Percentiles rank a stretch among this genome's conserved stretches.
Conservation (phyloP, 2,113 vertebrate species). For the Gymnogyps californianus region DNA sequence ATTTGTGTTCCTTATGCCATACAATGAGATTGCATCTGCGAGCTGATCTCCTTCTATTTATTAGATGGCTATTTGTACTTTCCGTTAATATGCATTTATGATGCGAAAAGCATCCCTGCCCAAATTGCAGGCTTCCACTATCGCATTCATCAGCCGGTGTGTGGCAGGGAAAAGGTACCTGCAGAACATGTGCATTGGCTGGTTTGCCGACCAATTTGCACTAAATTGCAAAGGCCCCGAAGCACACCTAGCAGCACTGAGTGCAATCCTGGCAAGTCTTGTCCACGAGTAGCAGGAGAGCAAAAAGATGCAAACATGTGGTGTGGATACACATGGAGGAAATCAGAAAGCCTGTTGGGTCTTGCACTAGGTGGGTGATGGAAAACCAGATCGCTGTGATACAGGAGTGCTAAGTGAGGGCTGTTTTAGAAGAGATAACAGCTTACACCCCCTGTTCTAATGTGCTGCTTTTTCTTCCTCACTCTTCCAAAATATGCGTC, state of each 20-base stretch:
- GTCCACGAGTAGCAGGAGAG: background rate
- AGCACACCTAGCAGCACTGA: background rate
- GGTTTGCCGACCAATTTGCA: background rate
- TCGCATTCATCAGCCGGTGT: background rate
- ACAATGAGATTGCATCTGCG: background rate
- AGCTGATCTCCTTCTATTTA: background rate
- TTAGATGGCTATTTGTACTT: constrained; percentile 13
- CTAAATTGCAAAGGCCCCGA: background rate
- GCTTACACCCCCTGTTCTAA: background rate
- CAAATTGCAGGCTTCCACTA: background rate
- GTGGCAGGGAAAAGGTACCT: background rate
- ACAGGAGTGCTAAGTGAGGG: background rate
- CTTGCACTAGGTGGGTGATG: background rate
- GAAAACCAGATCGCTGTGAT: background rate
- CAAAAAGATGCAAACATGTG: background rate
- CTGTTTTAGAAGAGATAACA: background rate
- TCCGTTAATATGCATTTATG: constrained; percentile 17
- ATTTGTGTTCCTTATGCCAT: constrained; percentile 49
- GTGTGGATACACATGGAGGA: background rate
- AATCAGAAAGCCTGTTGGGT: background rate
- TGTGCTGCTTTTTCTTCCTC: background rate
- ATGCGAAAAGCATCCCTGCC: background rate
- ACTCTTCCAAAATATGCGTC: background rate
- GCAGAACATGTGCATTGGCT: background rate
- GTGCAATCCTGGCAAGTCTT: background rate